phyloP scores from a whole-genome alignment of 2,797 vertebrate species.

The Babyrousa celebensis region DNA sequence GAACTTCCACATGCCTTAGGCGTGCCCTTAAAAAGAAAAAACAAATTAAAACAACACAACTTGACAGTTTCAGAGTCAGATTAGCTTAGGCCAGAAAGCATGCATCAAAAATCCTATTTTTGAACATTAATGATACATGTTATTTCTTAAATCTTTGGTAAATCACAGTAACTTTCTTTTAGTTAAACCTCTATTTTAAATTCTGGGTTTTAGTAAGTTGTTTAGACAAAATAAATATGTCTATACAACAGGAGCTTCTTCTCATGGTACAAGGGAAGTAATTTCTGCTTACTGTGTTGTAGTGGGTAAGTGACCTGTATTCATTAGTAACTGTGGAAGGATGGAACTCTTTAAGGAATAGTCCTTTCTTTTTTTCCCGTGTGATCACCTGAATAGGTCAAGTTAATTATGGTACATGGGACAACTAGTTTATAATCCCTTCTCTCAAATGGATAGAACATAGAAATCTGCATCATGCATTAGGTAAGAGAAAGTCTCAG shows the following conservation, averaged over 20 bases:
- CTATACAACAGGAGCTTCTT: neutral
- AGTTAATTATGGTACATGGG: neutral
- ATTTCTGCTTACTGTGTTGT: slow-evolving; percentile 14
- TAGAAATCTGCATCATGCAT: neutral
- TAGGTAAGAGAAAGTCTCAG: neutral
- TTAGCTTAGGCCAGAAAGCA: neutral
- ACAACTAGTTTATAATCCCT: neutral
- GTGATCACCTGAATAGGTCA: neutral
- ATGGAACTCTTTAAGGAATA: neutral
- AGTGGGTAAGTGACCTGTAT: neutral
- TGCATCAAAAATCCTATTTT: neutral
- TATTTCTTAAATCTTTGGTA: slow-evolving; percentile 50
- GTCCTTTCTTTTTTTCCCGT: neutral
- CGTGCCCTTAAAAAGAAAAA: too few relatives aligned
- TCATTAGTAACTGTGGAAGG: slow-evolving; percentile 2
- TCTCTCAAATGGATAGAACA: neutral
- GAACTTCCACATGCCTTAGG: too few relatives aligned
- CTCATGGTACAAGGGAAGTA: neutral
- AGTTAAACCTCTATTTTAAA: slow-evolving; percentile 19
- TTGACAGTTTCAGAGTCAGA: neutral
- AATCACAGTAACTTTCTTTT: neutral
- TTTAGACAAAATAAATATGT: slow-evolving; percentile 17
- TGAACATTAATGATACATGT: neutral
- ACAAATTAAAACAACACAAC: too few relatives aligned
- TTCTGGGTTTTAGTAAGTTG: slow-evolving; percentile 6